A percentile compares a stretch with the other conserved stretches of the same genome.
These are phyloP conservation scores for Anarsia innoxiella DNA, from an alignment of 2,888 invertebrate genomes.

Conservation along the genomic window DNA sequence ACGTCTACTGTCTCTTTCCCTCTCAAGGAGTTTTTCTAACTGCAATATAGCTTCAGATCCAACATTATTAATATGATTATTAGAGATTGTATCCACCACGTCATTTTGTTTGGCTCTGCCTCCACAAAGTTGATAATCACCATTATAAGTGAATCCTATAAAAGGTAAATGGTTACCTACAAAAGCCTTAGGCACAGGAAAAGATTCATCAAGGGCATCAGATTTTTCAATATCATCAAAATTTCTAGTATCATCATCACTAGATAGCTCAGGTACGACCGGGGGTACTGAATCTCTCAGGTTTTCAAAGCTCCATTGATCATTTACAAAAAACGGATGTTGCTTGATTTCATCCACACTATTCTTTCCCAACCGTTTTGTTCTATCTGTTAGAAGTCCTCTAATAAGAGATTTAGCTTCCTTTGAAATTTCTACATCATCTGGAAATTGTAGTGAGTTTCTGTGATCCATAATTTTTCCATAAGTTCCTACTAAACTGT, in stretches of 20 bases:
- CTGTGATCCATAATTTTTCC: slow-evolving; percentile 99
- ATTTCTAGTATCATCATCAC: slow-evolving; percentile 98
- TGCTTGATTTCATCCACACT: slow-evolving; percentile 96
- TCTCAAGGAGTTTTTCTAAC: slow-evolving; percentile 83
- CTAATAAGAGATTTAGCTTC: slow-evolving; percentile 92
- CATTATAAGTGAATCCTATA: slow-evolving; percentile 98
- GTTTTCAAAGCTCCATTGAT: slow-evolving; percentile 98
- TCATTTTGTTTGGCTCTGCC: slow-evolving; percentile 67
- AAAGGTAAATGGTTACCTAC: slow-evolving; percentile 99
- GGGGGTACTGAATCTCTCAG: slow-evolving; percentile 96
- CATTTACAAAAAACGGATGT: slow-evolving; percentile 96
- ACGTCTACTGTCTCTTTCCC: slow-evolving; percentile 82
- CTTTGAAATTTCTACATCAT: slow-evolving; percentile 94
- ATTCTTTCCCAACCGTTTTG: slow-evolving; percentile 90
- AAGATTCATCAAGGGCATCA: slow-evolving; percentile 93
- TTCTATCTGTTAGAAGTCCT: slow-evolving; percentile 94
- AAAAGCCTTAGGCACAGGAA: slow-evolving; percentile 97
- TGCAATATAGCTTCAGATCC: slow-evolving; percentile 80
- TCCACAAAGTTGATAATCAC: slow-evolving; percentile 87
- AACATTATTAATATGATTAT: slow-evolving; percentile 77
- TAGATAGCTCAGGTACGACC: slow-evolving; percentile 94
- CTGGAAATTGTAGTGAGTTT: slow-evolving; percentile 95
- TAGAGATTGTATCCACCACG: slow-evolving; percentile 77
- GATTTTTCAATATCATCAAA: slow-evolving; percentile 98
- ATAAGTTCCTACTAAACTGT: slow-evolving; percentile 98